Percentiles rank a stretch among this genome's conserved stretches.
These are phyloP conservation scores for Pelecanoides urinatrix DNA, from an alignment of 2,113 vertebrate species.

Conservation along the genomic window DNA sequence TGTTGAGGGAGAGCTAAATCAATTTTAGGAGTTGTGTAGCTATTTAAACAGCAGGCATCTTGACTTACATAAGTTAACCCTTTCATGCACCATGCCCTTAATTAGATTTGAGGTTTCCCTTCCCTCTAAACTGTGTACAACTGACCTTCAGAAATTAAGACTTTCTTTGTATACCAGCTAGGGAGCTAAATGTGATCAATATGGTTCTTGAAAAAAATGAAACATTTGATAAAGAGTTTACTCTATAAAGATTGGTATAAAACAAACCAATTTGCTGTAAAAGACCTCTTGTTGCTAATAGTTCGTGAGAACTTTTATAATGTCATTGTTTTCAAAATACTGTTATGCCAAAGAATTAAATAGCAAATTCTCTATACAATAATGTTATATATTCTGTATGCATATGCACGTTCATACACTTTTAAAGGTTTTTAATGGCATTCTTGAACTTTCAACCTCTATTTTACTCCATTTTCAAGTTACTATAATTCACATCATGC, in stretches of 20 bases:
- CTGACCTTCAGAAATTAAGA: not conserved
- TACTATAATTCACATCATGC: conserved; percentile 18
- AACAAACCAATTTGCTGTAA: not conserved
- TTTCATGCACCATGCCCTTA: not conserved
- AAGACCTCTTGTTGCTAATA: not conserved
- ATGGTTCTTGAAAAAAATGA: not conserved
- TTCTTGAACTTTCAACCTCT: conserved; percentile 56
- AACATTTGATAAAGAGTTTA: not conserved
- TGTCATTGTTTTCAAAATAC: not conserved
- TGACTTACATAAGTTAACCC: not conserved
- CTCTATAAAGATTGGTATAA: not conserved
- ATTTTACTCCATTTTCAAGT: conserved; percentile 17
- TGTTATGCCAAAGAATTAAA: not conserved
- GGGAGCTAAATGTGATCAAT: not conserved
- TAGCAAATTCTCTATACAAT: not conserved
- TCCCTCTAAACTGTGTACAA: not conserved
- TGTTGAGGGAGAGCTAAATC: not conserved
- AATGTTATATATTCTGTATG: not conserved
- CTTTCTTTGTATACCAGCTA: not conserved
- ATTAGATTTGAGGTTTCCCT: not conserved
- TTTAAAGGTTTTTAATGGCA: conserved; percentile 23
- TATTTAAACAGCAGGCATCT: not conserved
- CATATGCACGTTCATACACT: not conserved
- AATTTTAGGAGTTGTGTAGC: not conserved
- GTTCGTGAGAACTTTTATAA: not conserved